Conservation (phyloP, 2,113 vertebrate genomes). For the Podarcis muralis region DNA sequence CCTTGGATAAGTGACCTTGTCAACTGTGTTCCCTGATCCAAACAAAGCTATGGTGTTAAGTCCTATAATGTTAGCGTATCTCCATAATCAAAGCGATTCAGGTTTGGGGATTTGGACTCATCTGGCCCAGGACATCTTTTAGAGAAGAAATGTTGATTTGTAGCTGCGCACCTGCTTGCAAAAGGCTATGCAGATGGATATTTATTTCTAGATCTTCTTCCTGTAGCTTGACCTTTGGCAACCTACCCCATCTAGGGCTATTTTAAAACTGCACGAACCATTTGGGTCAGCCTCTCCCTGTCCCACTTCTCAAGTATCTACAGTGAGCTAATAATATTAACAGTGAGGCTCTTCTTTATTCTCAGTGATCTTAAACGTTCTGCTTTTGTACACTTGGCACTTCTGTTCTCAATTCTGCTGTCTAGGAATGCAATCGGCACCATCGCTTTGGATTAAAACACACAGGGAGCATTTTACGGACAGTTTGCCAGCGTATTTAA, state of each 20-base stretch:
- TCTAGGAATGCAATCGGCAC: background rate
- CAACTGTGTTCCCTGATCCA: background rate
- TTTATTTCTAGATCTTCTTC: slow-evolving; percentile 22
- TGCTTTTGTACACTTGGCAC: background rate
- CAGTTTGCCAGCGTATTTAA: background rate
- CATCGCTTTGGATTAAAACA: background rate
- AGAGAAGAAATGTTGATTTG: slow-evolving; percentile 17
- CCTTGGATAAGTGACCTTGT: background rate
- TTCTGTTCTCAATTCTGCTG: background rate
- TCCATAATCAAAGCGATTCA: background rate
- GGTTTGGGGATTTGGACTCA: background rate
- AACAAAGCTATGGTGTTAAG: background rate
- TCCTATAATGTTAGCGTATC: background rate
- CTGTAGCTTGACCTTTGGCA: background rate
- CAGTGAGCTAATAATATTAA: slow-evolving; percentile 28
- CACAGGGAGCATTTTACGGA: background rate
- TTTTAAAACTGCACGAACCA: slow-evolving; percentile 13
- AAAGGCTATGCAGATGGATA: slow-evolving; percentile 8
- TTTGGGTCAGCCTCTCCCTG: background rate
- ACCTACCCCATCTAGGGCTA: background rate
- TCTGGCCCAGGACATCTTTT: background rate
- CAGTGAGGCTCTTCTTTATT: slow-evolving; percentile 1
- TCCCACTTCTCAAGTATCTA: slow-evolving; percentile 25
- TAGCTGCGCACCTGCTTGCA: slow-evolving; percentile 25
- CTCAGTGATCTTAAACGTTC: background rate